Conservation (phyloP, 2,113 vertebrate species). For the Dipodomys spectabilis region DNA sequence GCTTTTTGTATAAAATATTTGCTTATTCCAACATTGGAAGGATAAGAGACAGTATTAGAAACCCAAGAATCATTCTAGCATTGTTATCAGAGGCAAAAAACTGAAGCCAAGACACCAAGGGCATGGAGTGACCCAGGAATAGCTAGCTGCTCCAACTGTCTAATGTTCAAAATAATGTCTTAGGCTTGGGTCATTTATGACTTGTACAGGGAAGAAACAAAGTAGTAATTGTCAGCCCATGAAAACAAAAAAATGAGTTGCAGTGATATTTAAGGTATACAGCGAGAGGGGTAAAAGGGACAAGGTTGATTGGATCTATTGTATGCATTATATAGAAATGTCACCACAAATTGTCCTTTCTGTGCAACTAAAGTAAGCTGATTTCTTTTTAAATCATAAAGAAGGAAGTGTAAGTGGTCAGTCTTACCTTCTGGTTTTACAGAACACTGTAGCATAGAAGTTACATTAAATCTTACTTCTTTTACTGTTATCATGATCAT, state of each 20-base stretch:
- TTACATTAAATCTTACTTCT: neutral
- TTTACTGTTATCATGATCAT: neutral
- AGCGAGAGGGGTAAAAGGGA: too few species aligned
- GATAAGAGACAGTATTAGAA: neutral
- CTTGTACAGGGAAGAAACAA: neutral
- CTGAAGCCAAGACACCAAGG: neutral
- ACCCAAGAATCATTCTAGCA: neutral
- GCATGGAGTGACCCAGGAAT: neutral
- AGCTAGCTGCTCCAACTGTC: neutral
- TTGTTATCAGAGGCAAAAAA: neutral
- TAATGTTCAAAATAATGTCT: neutral
- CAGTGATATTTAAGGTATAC: neutral
- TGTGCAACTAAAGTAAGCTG: too few species aligned
- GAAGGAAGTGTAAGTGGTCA: neutral
- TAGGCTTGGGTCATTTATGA: neutral
- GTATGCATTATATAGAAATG: too few species aligned
- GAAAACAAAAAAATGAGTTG: neutral
- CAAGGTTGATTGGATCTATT: too few species aligned
- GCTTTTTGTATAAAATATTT: neutral
- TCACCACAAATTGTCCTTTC: too few species aligned
- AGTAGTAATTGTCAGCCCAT: neutral
- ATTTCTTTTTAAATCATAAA: too few species aligned
- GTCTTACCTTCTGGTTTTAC: neutral
- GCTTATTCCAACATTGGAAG: neutral
- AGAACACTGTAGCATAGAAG: neutral